Base-by-base conservation (phyloP, 2,888 invertebrate genomes). In the Drosophila anomalata region DNA sequence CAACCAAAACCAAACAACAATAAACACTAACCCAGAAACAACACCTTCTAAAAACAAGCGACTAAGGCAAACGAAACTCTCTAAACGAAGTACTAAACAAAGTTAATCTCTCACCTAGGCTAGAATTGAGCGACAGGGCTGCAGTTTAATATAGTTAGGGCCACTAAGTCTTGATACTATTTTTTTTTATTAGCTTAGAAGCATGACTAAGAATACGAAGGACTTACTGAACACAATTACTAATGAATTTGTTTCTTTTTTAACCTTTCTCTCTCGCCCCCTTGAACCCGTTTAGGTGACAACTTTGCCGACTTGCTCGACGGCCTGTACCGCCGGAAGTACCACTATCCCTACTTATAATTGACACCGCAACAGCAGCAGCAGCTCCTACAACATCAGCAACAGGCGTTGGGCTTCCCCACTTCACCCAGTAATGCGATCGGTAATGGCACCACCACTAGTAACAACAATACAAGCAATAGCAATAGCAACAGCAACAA, bases 311-410 rank as follows among this genome's bases (percentile, higher is more conserved):
- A 91, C 55, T 80, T 91, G 79, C 90, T 92, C 77, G 92, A 92
- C 72, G 91, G 91, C 79, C 85, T 92, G 86, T 91, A 92, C 89
- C 90, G 92, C 76, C 89, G 92, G 87, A 92, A 92, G 90, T 92
- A 91, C 80, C 91, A 91, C 73, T 92, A 92, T 90, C 91, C 92
- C 31, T 92, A 91, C 73, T 92, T 91, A 92, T 91, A 91, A 91
- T 91, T 91, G 87, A 86, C 84, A 79, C 86, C 89, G 77, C 84
- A 80, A 59, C 84, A 88, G 86, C 88, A 88, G 83, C 88, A 85
- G 79, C 83, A 83, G 79, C 85, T 80, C 67, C 85, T 73, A 68
- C 75, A 78, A 70, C 81, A 81, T 73, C 82, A 85, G 82, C 87
- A 82, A 70, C 86, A 82, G 79, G 75, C 87, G 77, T 77, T 77